Evolutionary conservation across 2,888 invertebrate species (phyloP), one percentile per base, ranked within the genome.

Genomic region (Metalampra italica): DNA sequence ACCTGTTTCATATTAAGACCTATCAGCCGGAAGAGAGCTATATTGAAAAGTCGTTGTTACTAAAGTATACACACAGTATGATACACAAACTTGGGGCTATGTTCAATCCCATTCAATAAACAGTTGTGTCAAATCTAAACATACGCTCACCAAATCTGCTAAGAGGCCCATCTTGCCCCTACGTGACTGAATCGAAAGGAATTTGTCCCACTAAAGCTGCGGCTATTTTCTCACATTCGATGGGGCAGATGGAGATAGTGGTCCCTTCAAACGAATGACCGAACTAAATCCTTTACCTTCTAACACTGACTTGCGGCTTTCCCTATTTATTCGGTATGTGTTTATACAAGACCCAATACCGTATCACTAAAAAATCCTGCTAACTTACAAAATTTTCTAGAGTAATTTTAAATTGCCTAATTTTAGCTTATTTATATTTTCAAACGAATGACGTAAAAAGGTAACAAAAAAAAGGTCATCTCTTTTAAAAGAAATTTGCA

Each of bases 181-280:
- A 85, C 84, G 85, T 84, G 89, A 89, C 86, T 78, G 81, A 87
- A 80, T 83, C 79, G 78, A 75, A 82, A 77, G 78, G 85, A 78
- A 86, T 89, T 87, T 85, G 84, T 89, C 82, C 77, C 70, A 68
- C 75, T 78, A 83, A 86, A 87, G 78, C 86, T 82, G 68, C 74
- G 74, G 78, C 75, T 76, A 82, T 78, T 80, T 82, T 81, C 81
- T 70, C 79, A 77, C 82, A 79, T 79, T 74, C 81, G 83, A 83
- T 82, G 78, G 81, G 75, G 75, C 66, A 80, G 78, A 80, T 80
- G 78, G 73, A 84, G 85, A 86, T 83, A 85, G 82, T 68, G 71
- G 83, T 72, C 79, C 82, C 79, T 83, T 77, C 68, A 68, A 70
- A 74, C 73, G 76, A 77, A 82, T 77, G 68, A 71, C 65, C 71